Conservation (phyloP, 2,113 vertebrate genomes). For the Mustela lutreola region DNA sequence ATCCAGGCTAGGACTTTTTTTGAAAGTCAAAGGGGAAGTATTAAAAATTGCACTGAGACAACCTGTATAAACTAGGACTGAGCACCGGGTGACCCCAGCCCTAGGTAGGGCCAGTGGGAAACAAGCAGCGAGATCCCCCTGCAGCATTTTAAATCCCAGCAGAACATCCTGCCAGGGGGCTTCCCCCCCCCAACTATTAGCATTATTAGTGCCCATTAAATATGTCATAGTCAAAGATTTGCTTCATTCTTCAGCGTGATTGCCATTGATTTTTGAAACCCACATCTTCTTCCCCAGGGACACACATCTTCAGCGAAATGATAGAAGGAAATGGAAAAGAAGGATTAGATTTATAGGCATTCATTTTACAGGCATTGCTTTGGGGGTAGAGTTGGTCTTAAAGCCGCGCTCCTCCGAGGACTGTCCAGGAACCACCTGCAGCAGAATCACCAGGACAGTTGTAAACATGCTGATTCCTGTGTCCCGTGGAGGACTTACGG, state of each 20-base stretch:
- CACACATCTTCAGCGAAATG: constrained; percentile 77
- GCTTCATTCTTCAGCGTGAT: constrained; percentile 77
- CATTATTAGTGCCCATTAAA: constrained; percentile 81
- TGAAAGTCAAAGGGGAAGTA: not conserved
- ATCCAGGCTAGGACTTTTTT: constrained; percentile 8
- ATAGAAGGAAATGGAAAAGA: constrained; percentile 80
- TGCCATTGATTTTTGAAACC: constrained; percentile 83
- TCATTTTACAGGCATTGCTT: constrained; percentile 56
- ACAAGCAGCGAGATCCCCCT: not conserved
- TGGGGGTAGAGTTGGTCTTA: not conserved
- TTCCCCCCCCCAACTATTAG: constrained; percentile 60
- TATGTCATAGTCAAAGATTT: constrained; percentile 80
- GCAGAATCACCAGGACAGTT: not conserved
- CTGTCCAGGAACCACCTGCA: not conserved
- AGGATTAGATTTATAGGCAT: constrained; percentile 67
- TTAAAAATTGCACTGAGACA: not conserved
- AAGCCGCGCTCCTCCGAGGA: not conserved
- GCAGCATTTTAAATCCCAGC: not conserved
- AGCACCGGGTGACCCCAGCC: not conserved
- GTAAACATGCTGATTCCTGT: not conserved
- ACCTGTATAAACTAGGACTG: not conserved
- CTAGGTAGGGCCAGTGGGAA: not conserved
- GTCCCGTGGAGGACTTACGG: not conserved
- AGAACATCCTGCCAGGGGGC: not conserved
- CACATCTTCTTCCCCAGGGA: constrained; percentile 79